Base-by-base conservation (phyloP, 2,797 vertebrate species). In the Sebastes matsubarae region DNA sequence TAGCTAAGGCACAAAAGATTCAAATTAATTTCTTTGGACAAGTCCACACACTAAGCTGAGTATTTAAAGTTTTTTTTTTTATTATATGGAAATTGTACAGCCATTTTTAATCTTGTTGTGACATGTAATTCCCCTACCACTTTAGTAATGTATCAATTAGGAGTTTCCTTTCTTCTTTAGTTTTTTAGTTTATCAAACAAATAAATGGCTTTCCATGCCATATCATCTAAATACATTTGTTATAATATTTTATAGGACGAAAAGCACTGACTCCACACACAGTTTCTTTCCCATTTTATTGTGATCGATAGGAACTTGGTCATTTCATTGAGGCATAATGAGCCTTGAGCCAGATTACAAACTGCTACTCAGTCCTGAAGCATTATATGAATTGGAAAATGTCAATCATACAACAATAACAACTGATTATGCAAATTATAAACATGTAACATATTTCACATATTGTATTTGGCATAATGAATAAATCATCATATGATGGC, bases 361-460 rank as follows among this genome's bases (percentile, higher is more conserved):
- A 79, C 22, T 72, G 13, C 67, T 54, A 64, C 52, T 91, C 71
- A 81, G 72, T 83, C 67, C 68, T 73, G 65, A 58, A 86, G 74
- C 63, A 85, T 71, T 59, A 71, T 22, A 79, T 78, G 8, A 65
- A 75, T 79, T 64, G 67, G 42, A 65, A 87, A 83, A 83, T 8
- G 64, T 73, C 68, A 88, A 65, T 85, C 75, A 87, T 68, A 68
- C 69, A 87, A 80, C 30, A 76, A 77, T 72, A 88, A 75, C 61
- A 82, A 84, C 67, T 83, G 79, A 92, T 90, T 90, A 94, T 91
- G 72, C 20, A 90, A 86, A 90, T 70, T 76, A 78, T 86, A 89
- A 83, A 81, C 74, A 83, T 68, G 68, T 80, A 77, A 82, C 38
- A 85, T 83, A 75, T 84, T 89, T 88, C 36, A 85, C 65, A 87